Evolutionary conservation across 2,797 vertebrate species (phyloP).

Genomic region (Cygnus olor): DNA sequence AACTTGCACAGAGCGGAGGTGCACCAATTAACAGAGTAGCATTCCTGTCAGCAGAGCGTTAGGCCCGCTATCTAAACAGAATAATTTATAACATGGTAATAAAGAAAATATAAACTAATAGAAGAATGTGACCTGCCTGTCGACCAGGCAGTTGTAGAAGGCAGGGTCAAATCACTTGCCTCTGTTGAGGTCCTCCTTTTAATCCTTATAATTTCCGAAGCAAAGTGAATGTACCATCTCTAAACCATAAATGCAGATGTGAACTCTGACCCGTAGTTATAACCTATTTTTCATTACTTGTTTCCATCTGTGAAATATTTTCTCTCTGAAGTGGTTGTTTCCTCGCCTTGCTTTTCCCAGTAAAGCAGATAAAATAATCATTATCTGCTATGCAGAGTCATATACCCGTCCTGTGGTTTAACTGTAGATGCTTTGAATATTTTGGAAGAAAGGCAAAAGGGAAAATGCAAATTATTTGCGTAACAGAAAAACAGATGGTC

Average conservation of each 20-base stretch:
- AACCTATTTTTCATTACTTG: background rate
- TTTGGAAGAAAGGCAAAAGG: background rate
- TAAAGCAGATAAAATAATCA: background rate
- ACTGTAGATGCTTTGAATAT: too few relatives aligned
- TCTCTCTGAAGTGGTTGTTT: background rate
- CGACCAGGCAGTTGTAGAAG: background rate
- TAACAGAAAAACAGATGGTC: background rate
- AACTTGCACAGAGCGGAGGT: background rate
- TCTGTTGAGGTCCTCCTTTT: background rate
- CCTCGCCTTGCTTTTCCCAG: background rate
- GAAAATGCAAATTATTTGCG: background rate
- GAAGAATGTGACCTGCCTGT: background rate
- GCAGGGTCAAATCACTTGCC: background rate
- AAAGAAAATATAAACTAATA: background rate
- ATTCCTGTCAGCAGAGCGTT: background rate
- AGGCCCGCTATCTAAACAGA: background rate
- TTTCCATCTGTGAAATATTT: background rate
- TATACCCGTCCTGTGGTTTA: background rate
- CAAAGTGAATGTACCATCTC: rapidly evolving
- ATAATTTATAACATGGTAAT: background rate
- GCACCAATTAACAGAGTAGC: rapidly evolving
- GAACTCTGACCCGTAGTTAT: background rate
- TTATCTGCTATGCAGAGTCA: background rate
- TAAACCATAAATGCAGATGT: background rate
- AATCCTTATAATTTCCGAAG: background rate